Conservation (phyloP, 2,797 vertebrate genomes). For the Leptatherina wallacei region DNA sequence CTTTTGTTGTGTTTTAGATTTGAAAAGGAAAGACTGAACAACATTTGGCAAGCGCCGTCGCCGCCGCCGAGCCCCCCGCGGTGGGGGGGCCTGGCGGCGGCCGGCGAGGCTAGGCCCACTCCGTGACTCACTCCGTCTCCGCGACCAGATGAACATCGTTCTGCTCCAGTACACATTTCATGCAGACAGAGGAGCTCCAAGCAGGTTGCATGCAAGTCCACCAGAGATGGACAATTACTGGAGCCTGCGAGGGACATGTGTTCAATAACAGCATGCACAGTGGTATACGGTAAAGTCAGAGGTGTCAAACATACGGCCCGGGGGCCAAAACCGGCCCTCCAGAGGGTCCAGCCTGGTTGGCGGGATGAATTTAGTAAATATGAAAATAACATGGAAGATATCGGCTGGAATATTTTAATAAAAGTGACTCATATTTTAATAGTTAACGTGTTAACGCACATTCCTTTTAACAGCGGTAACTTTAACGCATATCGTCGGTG, state of each 20-base stretch:
- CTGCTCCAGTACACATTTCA: constrained; percentile 81
- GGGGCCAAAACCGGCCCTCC: too few relatives aligned
- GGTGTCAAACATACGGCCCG: too few relatives aligned
- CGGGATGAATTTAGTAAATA: too few relatives aligned
- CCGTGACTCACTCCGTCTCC: constrained; percentile 69
- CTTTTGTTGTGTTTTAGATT: constrained; percentile 67
- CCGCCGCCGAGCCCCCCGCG: constrained; percentile 69
- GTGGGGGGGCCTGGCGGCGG: constrained; percentile 62
- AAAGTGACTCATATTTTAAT: too few relatives aligned
- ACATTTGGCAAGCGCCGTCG: constrained; percentile 82
- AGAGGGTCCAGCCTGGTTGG: too few relatives aligned
- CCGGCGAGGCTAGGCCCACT: constrained; percentile 68
- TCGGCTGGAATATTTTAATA: too few relatives aligned
- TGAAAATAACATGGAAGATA: too few relatives aligned
- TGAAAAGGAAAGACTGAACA: constrained; percentile 83
- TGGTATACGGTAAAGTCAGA: background rate
- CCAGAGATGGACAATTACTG: constrained; percentile 51
- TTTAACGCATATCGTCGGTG: too few relatives aligned
- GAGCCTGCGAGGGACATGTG: constrained; percentile 35
- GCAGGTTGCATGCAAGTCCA: constrained; percentile 64
- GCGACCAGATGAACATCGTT: constrained; percentile 64
- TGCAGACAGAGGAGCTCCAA: constrained; percentile 69
- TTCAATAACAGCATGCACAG: constrained; percentile 50
- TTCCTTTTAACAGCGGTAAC: too few relatives aligned
- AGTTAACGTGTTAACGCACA: too few relatives aligned